phyloP scores from a whole-genome alignment of 2,113 vertebrate species.

The Cheirogaleus medius region DNA sequence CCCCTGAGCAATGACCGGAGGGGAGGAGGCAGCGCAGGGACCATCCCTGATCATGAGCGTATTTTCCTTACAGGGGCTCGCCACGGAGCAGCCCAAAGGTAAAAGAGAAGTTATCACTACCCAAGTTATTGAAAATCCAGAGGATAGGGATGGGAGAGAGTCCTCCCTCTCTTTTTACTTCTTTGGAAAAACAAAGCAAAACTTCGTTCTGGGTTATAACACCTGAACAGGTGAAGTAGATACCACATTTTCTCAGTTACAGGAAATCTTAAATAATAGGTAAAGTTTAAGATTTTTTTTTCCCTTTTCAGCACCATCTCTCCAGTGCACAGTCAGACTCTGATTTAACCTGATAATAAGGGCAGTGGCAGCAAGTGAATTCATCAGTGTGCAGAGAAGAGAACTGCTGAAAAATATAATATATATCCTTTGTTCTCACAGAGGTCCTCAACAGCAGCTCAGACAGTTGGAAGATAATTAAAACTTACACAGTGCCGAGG shows the following conservation, averaged over 20 bases:
- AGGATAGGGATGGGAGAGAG: neutral
- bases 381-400: slow-evolving; percentile 18
- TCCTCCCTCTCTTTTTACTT: neutral
- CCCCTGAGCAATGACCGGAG: too few relatives aligned
- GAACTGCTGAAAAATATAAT: neutral
- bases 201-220: slow-evolving; percentile 10
- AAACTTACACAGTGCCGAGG: slow-evolving; percentile 64
- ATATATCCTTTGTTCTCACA: slow-evolving; percentile 57
- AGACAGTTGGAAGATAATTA: slow-evolving; percentile 79
- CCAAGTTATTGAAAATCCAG: neutral
- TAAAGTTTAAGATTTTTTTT: neutral
- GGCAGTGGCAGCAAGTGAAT: slow-evolving; percentile 41
- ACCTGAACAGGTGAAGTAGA: neutral
- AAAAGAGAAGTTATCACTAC: neutral
- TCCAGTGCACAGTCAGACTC: slow-evolving; percentile 22
- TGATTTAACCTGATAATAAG: slow-evolving; percentile 62
- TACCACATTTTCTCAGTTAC: slow-evolving; percentile 25
- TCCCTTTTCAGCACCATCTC: slow-evolving; percentile 35
- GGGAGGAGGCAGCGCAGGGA: too few relatives aligned
- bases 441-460: slow-evolving; percentile 55
- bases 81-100: neutral
- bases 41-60: neutral
- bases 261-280: slow-evolving; percentile 41
- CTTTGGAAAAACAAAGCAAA: slow-evolving; percentile 23
- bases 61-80: neutral